Conservation (phyloP, 2,113 vertebrate genomes). For the Marcusenius ussheri region DNA sequence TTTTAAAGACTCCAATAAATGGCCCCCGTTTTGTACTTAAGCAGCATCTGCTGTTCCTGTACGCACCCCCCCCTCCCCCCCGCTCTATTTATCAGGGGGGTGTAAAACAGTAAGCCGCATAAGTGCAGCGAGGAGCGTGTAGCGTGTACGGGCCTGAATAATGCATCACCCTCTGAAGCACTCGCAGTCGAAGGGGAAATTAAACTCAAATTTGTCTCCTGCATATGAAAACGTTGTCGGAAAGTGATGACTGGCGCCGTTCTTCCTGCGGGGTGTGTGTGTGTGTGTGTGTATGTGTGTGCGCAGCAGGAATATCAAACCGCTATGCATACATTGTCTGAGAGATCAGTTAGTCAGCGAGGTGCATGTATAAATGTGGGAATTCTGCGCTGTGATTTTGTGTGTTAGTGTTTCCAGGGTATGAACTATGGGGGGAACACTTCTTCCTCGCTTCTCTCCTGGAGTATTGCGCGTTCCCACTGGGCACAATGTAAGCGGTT, state of each 20-base stretch:
- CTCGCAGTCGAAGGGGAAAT: neutral
- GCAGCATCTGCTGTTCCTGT: neutral
- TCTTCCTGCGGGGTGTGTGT: neutral
- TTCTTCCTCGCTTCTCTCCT: neutral
- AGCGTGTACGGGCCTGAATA: neutral
- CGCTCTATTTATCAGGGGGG: neutral
- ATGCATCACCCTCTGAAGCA: neutral
- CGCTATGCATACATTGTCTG: neutral
- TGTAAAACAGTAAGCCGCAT: neutral
- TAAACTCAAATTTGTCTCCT: neutral
- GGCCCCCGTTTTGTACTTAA: neutral
- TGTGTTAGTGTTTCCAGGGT: neutral
- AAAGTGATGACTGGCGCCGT: neutral
- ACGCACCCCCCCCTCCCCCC: neutral
- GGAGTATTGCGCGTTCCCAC: neutral
- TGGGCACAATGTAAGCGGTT: neutral
- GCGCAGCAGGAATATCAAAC: neutral
- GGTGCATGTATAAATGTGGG: neutral
- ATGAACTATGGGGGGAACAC: neutral
- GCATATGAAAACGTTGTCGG: neutral
- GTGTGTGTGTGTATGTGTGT: neutral
- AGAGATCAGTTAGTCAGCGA: neutral
- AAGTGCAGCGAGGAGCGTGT: neutral
- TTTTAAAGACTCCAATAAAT: neutral
- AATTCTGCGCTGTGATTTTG: neutral